A percentile compares a stretch with the other conserved stretches of the same genome.
These are phyloP conservation scores for Drosophila orosa DNA, from an alignment of 1,140 invertebrate species.

Conservation along the genomic window DNA sequence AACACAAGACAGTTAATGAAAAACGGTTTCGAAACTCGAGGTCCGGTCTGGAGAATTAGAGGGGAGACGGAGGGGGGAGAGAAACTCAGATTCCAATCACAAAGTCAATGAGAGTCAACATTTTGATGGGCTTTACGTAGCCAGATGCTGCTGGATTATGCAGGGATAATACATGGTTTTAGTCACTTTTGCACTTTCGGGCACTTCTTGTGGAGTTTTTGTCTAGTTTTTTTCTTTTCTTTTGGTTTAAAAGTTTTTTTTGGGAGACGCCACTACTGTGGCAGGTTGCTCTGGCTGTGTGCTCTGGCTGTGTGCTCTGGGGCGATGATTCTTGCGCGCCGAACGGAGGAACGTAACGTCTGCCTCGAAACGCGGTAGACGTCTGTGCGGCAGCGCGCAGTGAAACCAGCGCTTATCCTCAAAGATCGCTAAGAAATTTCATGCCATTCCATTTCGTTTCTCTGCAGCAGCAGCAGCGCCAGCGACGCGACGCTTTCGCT, in stretches of 20 bases:
- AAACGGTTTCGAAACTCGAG: slow-evolving; percentile 27
- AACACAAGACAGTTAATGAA: slow-evolving; percentile 61
- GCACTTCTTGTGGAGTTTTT: slow-evolving; percentile 11
- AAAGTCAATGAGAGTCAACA: slow-evolving; percentile 67
- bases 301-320: neutral
- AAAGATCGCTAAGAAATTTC: slow-evolving; percentile 82
- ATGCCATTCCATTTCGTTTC: slow-evolving; percentile 81
- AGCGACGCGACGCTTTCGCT: slow-evolving; percentile 77
- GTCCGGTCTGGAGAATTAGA: slow-evolving; percentile 11
- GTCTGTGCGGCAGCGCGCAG: slow-evolving; percentile 81
- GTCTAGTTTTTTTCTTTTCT: neutral
- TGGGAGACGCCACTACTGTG: slow-evolving; percentile 37
- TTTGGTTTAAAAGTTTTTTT: neutral
- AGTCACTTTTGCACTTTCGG: slow-evolving; percentile 17
- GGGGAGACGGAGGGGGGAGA: neutral
- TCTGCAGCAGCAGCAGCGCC: slow-evolving; percentile 32
- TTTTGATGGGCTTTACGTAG: slow-evolving; percentile 50
- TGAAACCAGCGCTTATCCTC: slow-evolving; percentile 81
- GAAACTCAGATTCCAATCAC: slow-evolving; percentile 46
- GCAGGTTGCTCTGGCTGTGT: slow-evolving; percentile 14
- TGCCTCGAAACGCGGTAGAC: slow-evolving; percentile 79
- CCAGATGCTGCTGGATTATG: slow-evolving; percentile 10
- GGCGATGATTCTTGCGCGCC: slow-evolving; percentile 68
- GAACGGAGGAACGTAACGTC: slow-evolving; percentile 78
- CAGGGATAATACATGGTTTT: slow-evolving; percentile 16